Conservation (phyloP, 2,888 invertebrate genomes). For the Zele albiditarsus region DNA sequence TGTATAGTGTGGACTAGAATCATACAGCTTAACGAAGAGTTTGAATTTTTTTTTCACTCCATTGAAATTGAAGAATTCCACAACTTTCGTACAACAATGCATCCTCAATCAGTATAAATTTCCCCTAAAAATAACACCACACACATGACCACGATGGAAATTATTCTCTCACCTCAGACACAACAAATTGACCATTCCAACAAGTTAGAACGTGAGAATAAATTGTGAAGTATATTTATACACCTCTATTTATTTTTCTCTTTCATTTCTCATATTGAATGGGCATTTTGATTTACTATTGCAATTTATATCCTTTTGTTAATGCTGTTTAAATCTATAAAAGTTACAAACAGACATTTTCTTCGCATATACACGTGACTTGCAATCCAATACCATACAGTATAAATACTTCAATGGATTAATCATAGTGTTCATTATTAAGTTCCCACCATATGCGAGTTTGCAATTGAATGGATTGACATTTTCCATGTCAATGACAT, state of each 20-base stretch:
- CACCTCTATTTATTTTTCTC: background rate
- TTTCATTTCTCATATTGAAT: background rate
- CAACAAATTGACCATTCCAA: too few relatives aligned
- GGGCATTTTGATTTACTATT: constrained; percentile 3
- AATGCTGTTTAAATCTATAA: background rate
- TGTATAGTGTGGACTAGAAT: too few relatives aligned
- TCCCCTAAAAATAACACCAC: too few relatives aligned
- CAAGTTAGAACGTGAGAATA: too few relatives aligned
- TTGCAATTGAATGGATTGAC: constrained; percentile 8
- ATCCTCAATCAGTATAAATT: too few relatives aligned
- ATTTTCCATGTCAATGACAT: background rate
- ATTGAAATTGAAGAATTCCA: too few relatives aligned
- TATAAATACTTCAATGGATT: constrained; percentile 3
- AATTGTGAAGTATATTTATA: too few relatives aligned
- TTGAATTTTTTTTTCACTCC: too few relatives aligned
- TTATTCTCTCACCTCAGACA: too few relatives aligned
- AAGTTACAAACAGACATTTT: background rate
- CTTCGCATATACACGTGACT: background rate
- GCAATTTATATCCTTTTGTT: background rate
- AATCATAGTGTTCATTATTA: constrained; percentile 2
- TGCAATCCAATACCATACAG: background rate
- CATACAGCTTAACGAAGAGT: too few relatives aligned
- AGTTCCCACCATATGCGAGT: background rate
- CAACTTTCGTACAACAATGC: too few relatives aligned
- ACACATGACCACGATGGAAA: too few relatives aligned